These are phyloP conservation scores for Corythoichthys intestinalis DNA, from an alignment of 2,113 vertebrate species.

Conservation along the genomic window DNA sequence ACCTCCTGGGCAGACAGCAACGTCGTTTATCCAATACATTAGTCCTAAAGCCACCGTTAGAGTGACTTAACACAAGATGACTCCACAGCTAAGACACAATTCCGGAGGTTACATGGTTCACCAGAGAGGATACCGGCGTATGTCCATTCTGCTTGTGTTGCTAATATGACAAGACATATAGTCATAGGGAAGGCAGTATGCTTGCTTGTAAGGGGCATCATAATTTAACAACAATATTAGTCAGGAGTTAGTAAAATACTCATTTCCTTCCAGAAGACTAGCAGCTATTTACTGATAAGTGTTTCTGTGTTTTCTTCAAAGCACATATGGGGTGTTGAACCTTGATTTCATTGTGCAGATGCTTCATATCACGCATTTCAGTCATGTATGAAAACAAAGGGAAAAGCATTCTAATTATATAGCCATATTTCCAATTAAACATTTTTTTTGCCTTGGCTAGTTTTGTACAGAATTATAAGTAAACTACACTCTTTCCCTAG, in stretches of 20 bases:
- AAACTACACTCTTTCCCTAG: too few species aligned
- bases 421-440: neutral
- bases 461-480: too few species aligned
- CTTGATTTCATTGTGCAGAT: conserved; percentile 5
- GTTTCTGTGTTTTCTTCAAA: conserved; percentile 28
- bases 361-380: conserved; percentile 16
- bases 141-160: conserved; percentile 24
- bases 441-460: too few species aligned
- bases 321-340: conserved; percentile 15
- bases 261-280: conserved; percentile 11
- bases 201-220: conserved; percentile 15
- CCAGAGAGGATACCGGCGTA: conserved; percentile 34
- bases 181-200: conserved; percentile 29
- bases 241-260: conserved; percentile 17
- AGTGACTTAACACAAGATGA: conserved; percentile 50
- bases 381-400: neutral
- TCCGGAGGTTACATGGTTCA: conserved; percentile 28
- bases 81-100: conserved; percentile 23
- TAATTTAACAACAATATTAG: conserved; percentile 13
- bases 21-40: conserved; percentile 48
- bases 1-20: conserved; percentile 18
- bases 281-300: conserved; percentile 16
- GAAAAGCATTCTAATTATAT: neutral
- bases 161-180: conserved; percentile 47
- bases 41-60: conserved; percentile 18